These are phyloP conservation scores for Ctenosaura bakeri DNA, from an alignment of 2,797 vertebrate species.

Conservation along the genomic window DNA sequence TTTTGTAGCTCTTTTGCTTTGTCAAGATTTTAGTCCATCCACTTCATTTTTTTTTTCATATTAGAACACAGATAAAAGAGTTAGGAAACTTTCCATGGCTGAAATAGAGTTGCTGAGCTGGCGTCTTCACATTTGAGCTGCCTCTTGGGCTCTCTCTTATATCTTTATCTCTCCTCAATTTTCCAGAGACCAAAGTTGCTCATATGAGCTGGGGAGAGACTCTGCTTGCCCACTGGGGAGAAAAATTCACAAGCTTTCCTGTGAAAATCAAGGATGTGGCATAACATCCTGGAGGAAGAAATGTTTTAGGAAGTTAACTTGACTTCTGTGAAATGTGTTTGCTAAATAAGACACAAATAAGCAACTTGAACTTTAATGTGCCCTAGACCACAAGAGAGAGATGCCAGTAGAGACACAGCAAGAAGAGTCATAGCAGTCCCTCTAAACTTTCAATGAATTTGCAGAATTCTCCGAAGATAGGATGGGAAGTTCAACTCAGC, in stretches of 20 bases:
- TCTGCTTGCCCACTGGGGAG: neutral
- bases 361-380: neutral
- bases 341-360: neutral
- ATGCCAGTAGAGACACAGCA: neutral
- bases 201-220: neutral
- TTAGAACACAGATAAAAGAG: slow-evolving; percentile 12
- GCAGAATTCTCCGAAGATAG: neutral
- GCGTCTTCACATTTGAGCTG: neutral
- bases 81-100: slow-evolving; percentile 7
- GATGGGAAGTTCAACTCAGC: neutral
- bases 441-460: neutral
- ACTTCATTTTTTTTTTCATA: slow-evolving; percentile 1
- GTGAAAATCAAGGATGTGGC: slow-evolving; percentile 33
- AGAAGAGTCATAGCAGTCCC: neutral
- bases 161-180: neutral
- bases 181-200: neutral
- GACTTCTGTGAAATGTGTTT: neutral
- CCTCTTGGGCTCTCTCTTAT: neutral
- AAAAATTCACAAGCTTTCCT: slow-evolving; percentile 20
- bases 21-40: neutral
- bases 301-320: neutral
- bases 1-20: neutral
- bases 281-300: neutral
- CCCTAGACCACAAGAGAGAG: neutral
- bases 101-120: slow-evolving; percentile 9